Evolutionary conservation across 2,888 invertebrate genomes (phyloP).

Genomic region (Polydesmus complanatus): DNA sequence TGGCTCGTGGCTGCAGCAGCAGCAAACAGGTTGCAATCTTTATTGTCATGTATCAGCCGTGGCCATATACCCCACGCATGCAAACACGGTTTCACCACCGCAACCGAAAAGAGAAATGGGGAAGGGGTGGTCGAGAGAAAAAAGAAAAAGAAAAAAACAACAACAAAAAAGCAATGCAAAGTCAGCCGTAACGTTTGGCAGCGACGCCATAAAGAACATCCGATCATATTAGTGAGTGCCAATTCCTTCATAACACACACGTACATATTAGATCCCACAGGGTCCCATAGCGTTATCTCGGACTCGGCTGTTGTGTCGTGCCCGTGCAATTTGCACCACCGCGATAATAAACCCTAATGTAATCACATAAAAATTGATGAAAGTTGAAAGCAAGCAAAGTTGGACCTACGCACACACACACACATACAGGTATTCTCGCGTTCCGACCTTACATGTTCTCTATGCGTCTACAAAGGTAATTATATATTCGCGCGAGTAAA

Average conservation of each 20-base stretch:
- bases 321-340: neutral
- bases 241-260: no score
- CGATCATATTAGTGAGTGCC: neutral
- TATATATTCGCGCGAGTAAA: neutral
- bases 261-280: no score
- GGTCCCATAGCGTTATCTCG: neutral
- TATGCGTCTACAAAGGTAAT: neutral
- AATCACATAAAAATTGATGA: neutral
- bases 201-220: neutral
- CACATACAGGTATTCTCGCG: neutral
- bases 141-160: no score
- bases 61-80: neutral
- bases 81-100: no score
- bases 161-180: neutral
- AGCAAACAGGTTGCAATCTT: neutral
- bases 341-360: neutral
- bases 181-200: neutral
- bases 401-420: no score
- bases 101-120: no score
- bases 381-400: neutral
- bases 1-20: neutral
- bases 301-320: neutral
- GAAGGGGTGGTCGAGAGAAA: no score
- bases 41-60: neutral
- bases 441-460: neutral